Evolutionary conservation across 2,888 invertebrate genomes (phyloP), one percentile per base, ranked within the genome.

Genomic region (Tromatobia lineatoria): DNA sequence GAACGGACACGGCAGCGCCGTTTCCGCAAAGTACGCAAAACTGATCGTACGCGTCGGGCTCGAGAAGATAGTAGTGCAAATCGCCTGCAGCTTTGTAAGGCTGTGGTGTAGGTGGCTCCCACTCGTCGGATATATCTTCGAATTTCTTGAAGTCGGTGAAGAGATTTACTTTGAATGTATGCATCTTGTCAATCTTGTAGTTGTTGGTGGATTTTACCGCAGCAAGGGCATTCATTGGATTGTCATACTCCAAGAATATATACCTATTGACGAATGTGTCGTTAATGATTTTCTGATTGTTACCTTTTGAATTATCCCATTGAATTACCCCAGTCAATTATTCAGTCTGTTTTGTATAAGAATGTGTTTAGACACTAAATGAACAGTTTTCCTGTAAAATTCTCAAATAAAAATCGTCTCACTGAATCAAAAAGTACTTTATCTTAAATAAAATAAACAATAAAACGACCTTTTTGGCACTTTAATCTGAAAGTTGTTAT

Each of bases 121-220:
- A 99, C 91, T 98, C 97, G 89, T 98, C 97, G 10, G 98, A 97
- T 87, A 99, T 98, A 89, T 97, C 96, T 86, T 97, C 96, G 94
- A 97, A 98, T 96, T 99, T 99, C 90, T 97, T 97, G 94, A 99
- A 99, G 94, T 99, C 99, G 0, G 98, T 98, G 94, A 99, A 99
- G 75, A 98, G 95, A 94, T 99, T 99, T 64, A 99, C 98, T 92
- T 96, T 95, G 94, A 99, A 98, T 6, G 98, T 98, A 91, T 99
- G 99, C 89, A 97, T 96, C 94, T 98, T 99, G 94, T 99, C 99
- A 91, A 99, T 95, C 94, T 98, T 98, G 95, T 98, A 97, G 91
- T 98, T 98, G 94, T 99, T 98, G 69, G 97, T 96, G 54, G 96
- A 95, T 91, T 97, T 97, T 0, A 98, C 97, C 10, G 99, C 99